Evolutionary conservation across 2,888 invertebrate species (phyloP).

Genomic region (Campopleginae sp.): DNA sequence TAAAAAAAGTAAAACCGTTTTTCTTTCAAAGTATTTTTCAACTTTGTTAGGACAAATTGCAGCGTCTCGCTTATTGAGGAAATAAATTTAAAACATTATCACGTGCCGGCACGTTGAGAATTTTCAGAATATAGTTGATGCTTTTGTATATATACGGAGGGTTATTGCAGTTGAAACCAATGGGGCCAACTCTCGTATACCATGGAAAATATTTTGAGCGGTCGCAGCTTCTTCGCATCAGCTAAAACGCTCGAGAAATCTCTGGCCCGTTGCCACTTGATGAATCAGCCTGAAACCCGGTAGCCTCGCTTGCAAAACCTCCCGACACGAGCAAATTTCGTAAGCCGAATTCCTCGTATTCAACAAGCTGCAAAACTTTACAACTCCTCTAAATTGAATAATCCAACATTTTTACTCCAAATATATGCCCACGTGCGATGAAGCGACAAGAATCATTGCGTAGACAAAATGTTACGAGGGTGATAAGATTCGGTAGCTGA

Average conservation of each 20-base stretch:
- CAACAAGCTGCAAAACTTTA: conserved; percentile 31
- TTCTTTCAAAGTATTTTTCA: neutral
- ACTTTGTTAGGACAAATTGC: neutral
- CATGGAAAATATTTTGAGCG: conserved; percentile 22
- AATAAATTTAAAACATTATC: neutral
- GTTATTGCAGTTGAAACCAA: neutral
- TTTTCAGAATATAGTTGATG: neutral
- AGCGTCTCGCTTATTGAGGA: neutral
- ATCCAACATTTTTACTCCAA: neutral
- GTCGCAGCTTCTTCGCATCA: conserved; percentile 26
- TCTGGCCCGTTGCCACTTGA: conserved; percentile 39
- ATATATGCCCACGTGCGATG: neutral
- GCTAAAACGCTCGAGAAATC: conserved; percentile 39
- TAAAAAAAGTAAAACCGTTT: neutral
- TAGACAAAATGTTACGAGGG: neutral
- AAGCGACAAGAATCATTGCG: neutral
- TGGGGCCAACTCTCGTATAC: neutral
- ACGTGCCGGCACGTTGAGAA: neutral
- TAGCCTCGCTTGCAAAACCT: conserved; percentile 11
- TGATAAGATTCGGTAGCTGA: neutral
- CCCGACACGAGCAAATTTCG: conserved; percentile 26
- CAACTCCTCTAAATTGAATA: conserved; percentile 15
- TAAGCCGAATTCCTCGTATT: conserved; percentile 27
- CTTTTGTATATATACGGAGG: neutral
- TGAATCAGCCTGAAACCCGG: conserved; percentile 41